phyloP scores from a whole-genome alignment of 64 coral and sea anemone species.

The Montipora cactus region DNA sequence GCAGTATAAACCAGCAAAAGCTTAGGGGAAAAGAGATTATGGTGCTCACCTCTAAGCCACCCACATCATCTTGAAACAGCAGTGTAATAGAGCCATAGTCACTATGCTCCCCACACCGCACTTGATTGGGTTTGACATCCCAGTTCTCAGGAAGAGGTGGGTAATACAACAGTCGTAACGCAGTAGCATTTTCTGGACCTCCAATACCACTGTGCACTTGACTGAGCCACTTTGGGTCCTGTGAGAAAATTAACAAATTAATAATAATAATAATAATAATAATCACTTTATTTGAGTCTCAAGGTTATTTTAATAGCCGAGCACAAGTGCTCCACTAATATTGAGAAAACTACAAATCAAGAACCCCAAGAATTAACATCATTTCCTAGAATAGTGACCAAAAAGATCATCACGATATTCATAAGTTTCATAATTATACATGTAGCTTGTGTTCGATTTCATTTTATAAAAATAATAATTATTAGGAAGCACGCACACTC shows the following conservation, averaged over 20 bases:
- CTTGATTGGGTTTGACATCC: conserved; percentile 40
- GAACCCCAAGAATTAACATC: too few relatives aligned
- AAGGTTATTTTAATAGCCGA: too few relatives aligned
- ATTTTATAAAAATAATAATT: too few relatives aligned
- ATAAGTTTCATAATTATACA: too few relatives aligned
- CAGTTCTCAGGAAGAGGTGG: conserved; percentile 17
- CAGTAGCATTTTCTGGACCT: neutral
- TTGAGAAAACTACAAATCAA: too few relatives aligned
- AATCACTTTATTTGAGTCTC: too few relatives aligned
- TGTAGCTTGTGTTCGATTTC: too few relatives aligned
- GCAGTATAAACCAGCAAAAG: neutral
- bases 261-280: neutral
- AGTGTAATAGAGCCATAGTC: conserved; percentile 70
- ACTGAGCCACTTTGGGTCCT: conserved; percentile 25
- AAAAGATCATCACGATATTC: too few relatives aligned
- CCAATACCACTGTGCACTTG: conserved; percentile 34
- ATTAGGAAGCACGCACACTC: too few relatives aligned
- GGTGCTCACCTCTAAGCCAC: conserved; percentile 68
- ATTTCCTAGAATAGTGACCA: too few relatives aligned
- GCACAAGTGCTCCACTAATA: too few relatives aligned
- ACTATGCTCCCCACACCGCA: conserved; percentile 73
- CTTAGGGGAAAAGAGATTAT: neutral
- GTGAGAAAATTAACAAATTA: neutral
- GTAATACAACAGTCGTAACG: conserved; percentile 64
- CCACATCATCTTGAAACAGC: conserved; percentile 66